Evolutionary conservation across 1,140 invertebrate genomes (phyloP), one percentile per base, ranked within the genome.

Genomic region (Drosophila pachea): DNA sequence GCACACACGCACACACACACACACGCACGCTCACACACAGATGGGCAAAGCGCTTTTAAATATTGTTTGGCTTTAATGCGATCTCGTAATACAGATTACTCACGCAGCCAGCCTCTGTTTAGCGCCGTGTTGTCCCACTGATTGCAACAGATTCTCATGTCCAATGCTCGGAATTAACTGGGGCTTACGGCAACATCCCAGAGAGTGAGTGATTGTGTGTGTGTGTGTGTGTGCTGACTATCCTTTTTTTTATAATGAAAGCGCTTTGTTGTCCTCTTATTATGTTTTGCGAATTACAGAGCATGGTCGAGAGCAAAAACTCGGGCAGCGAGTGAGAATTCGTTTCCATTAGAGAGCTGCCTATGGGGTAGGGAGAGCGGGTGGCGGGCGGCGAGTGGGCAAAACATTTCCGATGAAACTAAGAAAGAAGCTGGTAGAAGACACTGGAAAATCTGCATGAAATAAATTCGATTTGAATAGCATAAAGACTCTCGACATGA

Each of bases 71-170:
- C 64, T 82, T 82, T 69, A 82, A 78, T 77, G 40, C 61, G 66
- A 75, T 78, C 65, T 66, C 63, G 42, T 33, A 61, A 63, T 58
- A 55, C 43, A 53, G 56, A 77, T 82, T 74, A 45, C 54, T 43
- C 6, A 68, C 73, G 42, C 48, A 59, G 55, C 6, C 36, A 73
- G 68, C 59, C 63, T 59, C 67, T 65, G 66, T 56, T 83, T 76
- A 50, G 64, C 63, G 16, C 47, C 61, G 36, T 64, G 16, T 61
- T 36, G 47, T 11, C 47, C 56, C 61, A 48, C 33, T 74, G 74
- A 78, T 83, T 83, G 78, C 78, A 82, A 74, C 78, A 82, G 78
- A 77, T 74, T 81, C 66, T 36, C 60, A 63, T 49, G 61, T 50
- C 35, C 38, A 38, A 69, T 49, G 42, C 49, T 52, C 47, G 71